These are phyloP conservation scores for Orchesella flavescens DNA, from an alignment of 2,888 invertebrate species.

Conservation along the genomic window DNA sequence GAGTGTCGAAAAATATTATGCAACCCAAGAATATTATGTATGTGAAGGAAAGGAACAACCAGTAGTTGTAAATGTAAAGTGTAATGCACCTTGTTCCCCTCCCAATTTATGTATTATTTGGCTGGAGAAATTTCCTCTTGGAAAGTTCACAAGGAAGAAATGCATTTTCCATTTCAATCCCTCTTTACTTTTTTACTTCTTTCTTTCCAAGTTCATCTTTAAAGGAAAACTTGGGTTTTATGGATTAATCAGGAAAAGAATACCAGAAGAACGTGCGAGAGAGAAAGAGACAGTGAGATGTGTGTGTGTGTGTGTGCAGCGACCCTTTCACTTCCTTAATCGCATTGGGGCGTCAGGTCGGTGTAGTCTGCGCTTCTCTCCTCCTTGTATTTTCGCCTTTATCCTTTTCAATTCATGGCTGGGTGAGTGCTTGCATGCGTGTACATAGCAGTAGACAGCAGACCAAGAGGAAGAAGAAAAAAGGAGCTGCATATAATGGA, in stretches of 20 bases:
- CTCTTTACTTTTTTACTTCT: no score
- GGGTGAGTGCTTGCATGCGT: not conserved
- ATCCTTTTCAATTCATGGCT: not conserved
- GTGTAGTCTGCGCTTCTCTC: slow-evolving; percentile 8
- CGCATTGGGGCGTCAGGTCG: slow-evolving; percentile 11
- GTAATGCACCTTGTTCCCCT: not conserved
- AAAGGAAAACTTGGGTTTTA: not conserved
- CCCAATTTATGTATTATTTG: not conserved
- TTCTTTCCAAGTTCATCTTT: no score
- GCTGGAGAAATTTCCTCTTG: no score
- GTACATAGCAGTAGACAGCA: not conserved
- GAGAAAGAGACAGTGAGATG: not conserved
- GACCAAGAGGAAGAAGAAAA: slow-evolving; percentile 1
- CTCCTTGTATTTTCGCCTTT: not conserved
- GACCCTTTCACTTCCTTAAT: slow-evolving; percentile 45
- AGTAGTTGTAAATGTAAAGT: no score
- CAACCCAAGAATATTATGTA: no score
- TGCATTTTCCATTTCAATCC: slow-evolving; percentile 12
- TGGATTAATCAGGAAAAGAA: not conserved
- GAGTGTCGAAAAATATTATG: no score
- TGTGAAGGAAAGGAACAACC: no score
- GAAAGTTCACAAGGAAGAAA: not conserved
- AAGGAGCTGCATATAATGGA: not conserved
- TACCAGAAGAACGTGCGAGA: not conserved
- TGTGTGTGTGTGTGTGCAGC: no score